Percentiles rank a stretch among this genome's conserved stretches.
Conservation (phyloP, 2,888 invertebrate genomes). For the Koerneria pararmatus region DNA sequence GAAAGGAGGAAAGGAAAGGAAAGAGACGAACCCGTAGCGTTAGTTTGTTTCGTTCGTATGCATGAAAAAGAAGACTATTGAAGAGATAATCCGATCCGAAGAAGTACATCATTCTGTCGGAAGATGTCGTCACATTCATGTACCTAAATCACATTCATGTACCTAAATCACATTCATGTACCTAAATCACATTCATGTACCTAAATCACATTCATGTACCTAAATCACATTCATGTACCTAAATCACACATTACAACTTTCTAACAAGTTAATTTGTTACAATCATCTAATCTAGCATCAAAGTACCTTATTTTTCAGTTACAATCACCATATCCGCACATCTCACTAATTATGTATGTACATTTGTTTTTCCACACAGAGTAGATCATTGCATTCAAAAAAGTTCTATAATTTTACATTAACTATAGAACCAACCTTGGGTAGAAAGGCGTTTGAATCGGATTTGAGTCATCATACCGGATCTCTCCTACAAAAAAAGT, state of each 20-base stretch:
- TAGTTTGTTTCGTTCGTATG: constrained; percentile 51
- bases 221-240: too few species aligned
- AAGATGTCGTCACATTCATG: constrained; percentile 24
- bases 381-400: not conserved
- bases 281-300: too few species aligned
- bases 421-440: constrained; percentile 32
- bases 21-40: constrained; percentile 37
- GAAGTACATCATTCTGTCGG: constrained; percentile 53
- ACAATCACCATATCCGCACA: too few species aligned
- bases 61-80: constrained; percentile 54
- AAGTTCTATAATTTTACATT: not conserved
- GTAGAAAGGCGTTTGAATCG: constrained; percentile 48
- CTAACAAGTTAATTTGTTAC: too few species aligned
- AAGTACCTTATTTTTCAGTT: too few species aligned
- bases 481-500: constrained; percentile 46
- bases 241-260: too few species aligned
- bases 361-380: not conserved
- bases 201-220: too few species aligned
- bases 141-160: too few species aligned
- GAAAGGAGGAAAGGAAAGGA: not conserved
- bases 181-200: too few species aligned
- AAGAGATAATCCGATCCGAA: constrained; percentile 54
- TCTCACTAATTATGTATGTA: not conserved
- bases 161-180: too few species aligned
- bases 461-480: constrained; percentile 34